Evolutionary conservation across 1,140 invertebrate genomes (phyloP).

Genomic region (Manduca sexta): DNA sequence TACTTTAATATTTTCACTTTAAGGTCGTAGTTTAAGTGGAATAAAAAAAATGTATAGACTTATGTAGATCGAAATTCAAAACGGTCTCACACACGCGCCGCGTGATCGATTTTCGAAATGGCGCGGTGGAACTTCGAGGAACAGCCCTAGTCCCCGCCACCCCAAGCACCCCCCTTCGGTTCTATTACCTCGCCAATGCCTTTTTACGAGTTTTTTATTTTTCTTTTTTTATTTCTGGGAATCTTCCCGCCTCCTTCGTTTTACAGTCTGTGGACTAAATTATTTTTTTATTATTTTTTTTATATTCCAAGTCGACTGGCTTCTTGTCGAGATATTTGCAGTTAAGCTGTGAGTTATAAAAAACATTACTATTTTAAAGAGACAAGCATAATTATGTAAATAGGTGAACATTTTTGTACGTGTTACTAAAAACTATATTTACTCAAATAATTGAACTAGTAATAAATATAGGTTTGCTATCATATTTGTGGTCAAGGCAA

Average conservation of each 20-base stretch:
- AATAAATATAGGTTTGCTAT: too few relatives aligned
- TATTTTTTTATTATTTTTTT: too few relatives aligned
- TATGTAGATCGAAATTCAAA: constrained; percentile 56
- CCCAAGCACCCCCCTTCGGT: constrained; percentile 9
- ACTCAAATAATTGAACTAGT: too few relatives aligned
- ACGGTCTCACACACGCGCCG: constrained; percentile 56
- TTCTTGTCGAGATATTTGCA: too few relatives aligned
- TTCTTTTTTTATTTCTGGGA: constrained; percentile 23
- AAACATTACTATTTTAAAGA: too few relatives aligned
- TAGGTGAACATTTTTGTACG: background rate
- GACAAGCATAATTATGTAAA: background rate
- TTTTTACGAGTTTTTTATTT: constrained; percentile 31
- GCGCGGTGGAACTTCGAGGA: constrained; percentile 29
- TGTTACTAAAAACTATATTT: too few relatives aligned
- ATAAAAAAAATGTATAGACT: constrained; percentile 20
- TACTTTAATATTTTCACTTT: background rate
- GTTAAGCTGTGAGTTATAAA: too few relatives aligned
- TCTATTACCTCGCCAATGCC: constrained; percentile 22
- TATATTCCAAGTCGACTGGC: too few relatives aligned
- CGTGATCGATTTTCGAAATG: constrained; percentile 65
- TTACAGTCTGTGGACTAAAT: constrained; percentile 14
- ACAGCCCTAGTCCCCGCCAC: constrained; percentile 9
- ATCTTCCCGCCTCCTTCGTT: constrained; percentile 16
- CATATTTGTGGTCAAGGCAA: too few relatives aligned
- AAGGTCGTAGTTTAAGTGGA: constrained; percentile 5